Conservation (phyloP, 2,797 vertebrate species). For the Syngnathus rostellatus region DNA sequence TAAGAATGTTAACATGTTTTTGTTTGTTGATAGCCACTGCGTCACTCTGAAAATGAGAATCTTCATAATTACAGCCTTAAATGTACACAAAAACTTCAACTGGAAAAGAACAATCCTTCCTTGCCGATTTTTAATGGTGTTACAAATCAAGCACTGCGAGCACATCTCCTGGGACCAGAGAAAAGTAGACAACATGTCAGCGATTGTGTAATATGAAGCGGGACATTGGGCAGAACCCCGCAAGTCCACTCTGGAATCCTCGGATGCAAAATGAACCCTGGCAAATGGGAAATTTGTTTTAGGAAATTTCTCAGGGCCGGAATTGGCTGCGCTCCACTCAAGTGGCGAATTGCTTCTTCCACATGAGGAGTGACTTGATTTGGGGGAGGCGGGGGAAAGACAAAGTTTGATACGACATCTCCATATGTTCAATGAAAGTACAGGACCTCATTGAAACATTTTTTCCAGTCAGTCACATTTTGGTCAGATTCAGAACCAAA, state of each 20-base stretch:
- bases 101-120: background rate
- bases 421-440: background rate
- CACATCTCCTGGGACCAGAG: slow-evolving; percentile 9
- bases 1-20: background rate
- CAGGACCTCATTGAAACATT: background rate
- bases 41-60: background rate
- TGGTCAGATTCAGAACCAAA: slow-evolving; percentile 8
- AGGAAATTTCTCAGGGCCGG: slow-evolving; percentile 37
- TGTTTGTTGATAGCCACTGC: background rate
- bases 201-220: slow-evolving; percentile 7
- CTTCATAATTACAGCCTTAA: background rate
- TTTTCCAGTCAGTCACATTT: slow-evolving; percentile 2
- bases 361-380: slow-evolving; percentile 1
- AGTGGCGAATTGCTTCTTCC: slow-evolving; percentile 6
- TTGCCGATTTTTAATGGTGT: background rate
- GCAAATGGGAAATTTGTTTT: slow-evolving; percentile 48
- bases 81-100: too few species aligned
- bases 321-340: slow-evolving; percentile 12
- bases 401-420: background rate
- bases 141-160: slow-evolving; percentile 1
- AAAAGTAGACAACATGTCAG: slow-evolving; percentile 26
- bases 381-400: background rate
- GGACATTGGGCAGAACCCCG: slow-evolving; percentile 10
- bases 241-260: slow-evolving; percentile 19
- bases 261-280: slow-evolving; percentile 32